A percentile compares a stretch with the other conserved stretches of the same genome.
Conservation (phyloP, 2,888 invertebrate species). For the Cosmia pyralina region DNA sequence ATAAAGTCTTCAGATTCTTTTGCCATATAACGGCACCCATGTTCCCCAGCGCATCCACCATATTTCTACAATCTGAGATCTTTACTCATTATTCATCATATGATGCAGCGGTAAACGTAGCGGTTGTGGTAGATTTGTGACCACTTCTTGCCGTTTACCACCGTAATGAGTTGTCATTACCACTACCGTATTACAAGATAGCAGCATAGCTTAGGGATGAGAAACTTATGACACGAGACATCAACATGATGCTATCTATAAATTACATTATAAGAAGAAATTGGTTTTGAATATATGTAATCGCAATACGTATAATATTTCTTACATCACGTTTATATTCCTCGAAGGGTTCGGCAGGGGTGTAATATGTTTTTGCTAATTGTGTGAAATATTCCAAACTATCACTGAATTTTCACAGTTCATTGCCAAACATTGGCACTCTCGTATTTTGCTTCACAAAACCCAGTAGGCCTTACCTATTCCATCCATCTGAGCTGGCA, state of each 20-base stretch:
- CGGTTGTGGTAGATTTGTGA: conserved; percentile 57
- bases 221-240: conserved; percentile 11
- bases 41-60: conserved; percentile 27
- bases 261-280: neutral
- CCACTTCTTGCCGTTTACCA: conserved; percentile 55
- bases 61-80: conserved; percentile 35
- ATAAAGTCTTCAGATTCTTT: neutral
- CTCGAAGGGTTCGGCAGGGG: neutral
- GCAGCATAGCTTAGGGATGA: conserved; percentile 18
- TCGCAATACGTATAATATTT: neutral
- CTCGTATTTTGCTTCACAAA: conserved; percentile 17
- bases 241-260: neutral
- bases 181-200: conserved; percentile 36
- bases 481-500: neutral
- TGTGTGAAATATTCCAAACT: neutral
- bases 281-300: neutral
- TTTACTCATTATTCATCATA: conserved; percentile 53
- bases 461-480: neutral
- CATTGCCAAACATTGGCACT: neutral
- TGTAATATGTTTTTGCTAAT: neutral
- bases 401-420: neutral
- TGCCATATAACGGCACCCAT: conserved; percentile 19
- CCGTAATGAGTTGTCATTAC: conserved; percentile 53
- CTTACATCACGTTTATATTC: neutral
- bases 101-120: conserved; percentile 55